Conservation (phyloP, 2,113 vertebrate genomes). For the Bubalus kerabau region DNA sequence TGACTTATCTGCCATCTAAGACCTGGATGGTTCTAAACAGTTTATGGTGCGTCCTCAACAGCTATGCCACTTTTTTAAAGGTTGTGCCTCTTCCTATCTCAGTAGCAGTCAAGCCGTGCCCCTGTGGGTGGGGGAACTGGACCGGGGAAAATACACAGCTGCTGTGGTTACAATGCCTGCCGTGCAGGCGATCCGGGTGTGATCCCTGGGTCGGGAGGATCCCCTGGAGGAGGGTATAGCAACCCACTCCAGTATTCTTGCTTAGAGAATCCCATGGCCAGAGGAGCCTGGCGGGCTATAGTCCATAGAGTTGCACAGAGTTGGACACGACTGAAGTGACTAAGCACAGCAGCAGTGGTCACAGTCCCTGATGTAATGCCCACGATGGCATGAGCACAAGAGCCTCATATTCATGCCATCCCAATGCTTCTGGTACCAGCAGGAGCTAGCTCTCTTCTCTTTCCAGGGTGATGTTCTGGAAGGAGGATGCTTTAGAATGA, state of each 20-base stretch:
- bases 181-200: rapidly evolving
- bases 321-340: not conserved
- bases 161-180: not conserved
- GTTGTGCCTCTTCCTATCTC: not conserved
- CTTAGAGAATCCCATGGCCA: not conserved
- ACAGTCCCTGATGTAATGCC: not conserved
- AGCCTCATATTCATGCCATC: not conserved
- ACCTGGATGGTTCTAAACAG: not conserved
- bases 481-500: not conserved
- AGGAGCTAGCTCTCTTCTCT: not conserved
- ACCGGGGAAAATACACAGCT: not conserved
- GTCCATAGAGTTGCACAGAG: not conserved
- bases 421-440: not conserved
- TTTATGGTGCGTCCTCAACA: not conserved
- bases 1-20: not conserved
- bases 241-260: not conserved
- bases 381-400: not conserved
- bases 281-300: not conserved
- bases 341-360: not conserved
- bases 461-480: not conserved
- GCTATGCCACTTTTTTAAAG: not conserved
- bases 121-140: not conserved
- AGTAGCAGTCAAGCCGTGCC: not conserved
- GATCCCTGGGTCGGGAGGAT: not conserved
- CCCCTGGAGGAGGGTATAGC: not conserved